Conservation (phyloP, 2,888 invertebrate species). For the Oithona nana region DNA sequence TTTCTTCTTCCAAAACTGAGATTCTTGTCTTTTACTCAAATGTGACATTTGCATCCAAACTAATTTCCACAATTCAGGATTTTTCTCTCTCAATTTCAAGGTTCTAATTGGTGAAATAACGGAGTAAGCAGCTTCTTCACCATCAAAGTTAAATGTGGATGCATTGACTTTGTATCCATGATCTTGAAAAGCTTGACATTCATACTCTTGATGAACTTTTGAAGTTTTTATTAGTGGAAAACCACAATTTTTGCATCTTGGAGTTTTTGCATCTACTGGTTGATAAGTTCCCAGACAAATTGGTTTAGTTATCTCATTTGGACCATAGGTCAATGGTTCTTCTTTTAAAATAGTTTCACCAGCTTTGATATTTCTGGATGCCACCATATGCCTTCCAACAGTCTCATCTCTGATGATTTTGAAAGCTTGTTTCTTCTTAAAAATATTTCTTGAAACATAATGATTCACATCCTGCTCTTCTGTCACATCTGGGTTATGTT, state of each 20-base stretch:
- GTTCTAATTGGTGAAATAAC: slow-evolving; percentile 2
- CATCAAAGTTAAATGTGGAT: neutral
- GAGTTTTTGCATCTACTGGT: neutral
- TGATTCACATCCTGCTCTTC: slow-evolving; percentile 3
- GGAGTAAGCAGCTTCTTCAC: neutral
- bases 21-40: neutral
- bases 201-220: neutral
- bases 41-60: slow-evolving; percentile 16
- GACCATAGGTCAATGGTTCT: slow-evolving; percentile 4
- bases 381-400: slow-evolving; percentile 15
- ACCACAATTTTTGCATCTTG: neutral
- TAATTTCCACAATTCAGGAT: neutral
- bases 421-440: neutral
- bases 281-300: slow-evolving; percentile 8
- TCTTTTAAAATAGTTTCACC: slow-evolving; percentile 9
- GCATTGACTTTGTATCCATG: neutral
- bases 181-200: neutral
- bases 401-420: slow-evolving; percentile 12
- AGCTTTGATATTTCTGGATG: slow-evolving; percentile 7
- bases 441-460: neutral
- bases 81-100: neutral
- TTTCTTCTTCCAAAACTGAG: neutral
- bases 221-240: neutral
- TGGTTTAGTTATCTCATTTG: neutral
- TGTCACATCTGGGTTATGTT: neutral